These are phyloP conservation scores for Mamestra configurata DNA, from an alignment of 1,140 invertebrate species.

Conservation along the genomic window DNA sequence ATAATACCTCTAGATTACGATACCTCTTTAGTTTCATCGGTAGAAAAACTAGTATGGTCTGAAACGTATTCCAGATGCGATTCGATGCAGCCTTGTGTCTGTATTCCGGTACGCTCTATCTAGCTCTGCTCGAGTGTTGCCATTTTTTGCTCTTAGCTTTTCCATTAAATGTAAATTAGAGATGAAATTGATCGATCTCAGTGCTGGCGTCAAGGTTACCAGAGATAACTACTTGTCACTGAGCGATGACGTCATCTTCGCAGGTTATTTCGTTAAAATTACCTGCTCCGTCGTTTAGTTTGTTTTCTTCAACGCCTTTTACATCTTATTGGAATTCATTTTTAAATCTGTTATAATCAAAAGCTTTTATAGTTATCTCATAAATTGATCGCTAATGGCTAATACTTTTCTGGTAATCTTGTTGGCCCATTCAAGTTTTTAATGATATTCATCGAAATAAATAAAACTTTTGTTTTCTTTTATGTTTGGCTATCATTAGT, in stretches of 20 bases:
- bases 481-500: conserved; percentile 56
- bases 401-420: conserved; percentile 47
- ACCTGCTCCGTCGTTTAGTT: conserved; percentile 33
- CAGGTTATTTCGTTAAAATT: conserved; percentile 17
- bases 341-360: conserved; percentile 42
- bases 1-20: conserved; percentile 39
- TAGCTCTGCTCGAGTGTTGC: conserved; percentile 30
- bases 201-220: conserved; percentile 57
- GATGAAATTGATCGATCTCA: conserved; percentile 64
- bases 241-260: conserved; percentile 39
- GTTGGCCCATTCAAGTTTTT: conserved; percentile 41
- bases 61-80: conserved; percentile 44
- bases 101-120: conserved; percentile 21
- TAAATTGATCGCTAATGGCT: conserved; percentile 54
- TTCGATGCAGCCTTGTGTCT: conserved; percentile 62
- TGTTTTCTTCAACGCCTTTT: conserved; percentile 32
- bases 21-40: conserved; percentile 2
- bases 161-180: conserved; percentile 69
- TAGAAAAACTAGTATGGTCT: conserved; percentile 32
- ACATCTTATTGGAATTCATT: conserved; percentile 36
- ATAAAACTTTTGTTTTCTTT: conserved; percentile 53
- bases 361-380: conserved; percentile 49
- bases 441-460: conserved; percentile 38
- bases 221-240: conserved; percentile 51
- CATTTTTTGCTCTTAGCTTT: conserved; percentile 58